Evolutionary conservation across 35 echinoderm and acorn worm genomes (phyloP), one percentile per base, ranked within the genome.

Genomic region (Holothuria glaberrima): DNA sequence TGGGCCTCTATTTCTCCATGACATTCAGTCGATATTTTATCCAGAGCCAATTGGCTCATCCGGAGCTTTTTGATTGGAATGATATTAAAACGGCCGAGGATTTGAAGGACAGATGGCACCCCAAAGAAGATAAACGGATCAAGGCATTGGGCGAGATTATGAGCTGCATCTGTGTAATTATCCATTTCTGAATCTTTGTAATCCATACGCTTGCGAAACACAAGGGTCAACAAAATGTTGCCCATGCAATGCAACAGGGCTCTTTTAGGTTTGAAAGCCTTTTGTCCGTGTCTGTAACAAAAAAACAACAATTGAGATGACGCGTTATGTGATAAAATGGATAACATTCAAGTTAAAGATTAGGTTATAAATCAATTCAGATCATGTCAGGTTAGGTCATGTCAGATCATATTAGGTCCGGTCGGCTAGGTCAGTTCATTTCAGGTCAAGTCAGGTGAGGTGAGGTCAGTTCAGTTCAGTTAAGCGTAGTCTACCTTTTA

Each of bases 241-340:
- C 59, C 83, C 83, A 86, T 86, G 59, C 83, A 86, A 59, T 86
- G 83, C 10, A 86, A 17, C 6, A 86, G 59, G 31, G 59, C n/a
- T 12, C 63, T 35, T 45, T 86, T 63, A 10, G 83, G 83, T 12
- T 68, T 46, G 83, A 86, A 86, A 22, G 83, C 4, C 32, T 86
- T 29, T 16, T 24, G 17, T 25, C 62, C 83, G 34, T 86, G 63
- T 54, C 83, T 86, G 36, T 27, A 17, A 33, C 36, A 16, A 21
- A 38, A 54, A 46, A 24, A 26, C n/a, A n/a, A n/a, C n/a, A n/a
- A n/a, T n/a, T n/a, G n/a, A n/a, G n/a, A n/a, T n/a, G n/a, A n/a
- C n/a, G n/a, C n/a, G n/a, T n/a, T n/a, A n/a, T n/a, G n/a, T n/a
- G n/a, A n/a, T n/a, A n/a, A n/a, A n/a, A n/a, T n/a, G n/a, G n/a